A percentile compares a stretch with the other conserved stretches of the same genome.
Evolutionary conservation across 2,113 vertebrate genomes (phyloP).

Genomic region (Macquaria australasica): DNA sequence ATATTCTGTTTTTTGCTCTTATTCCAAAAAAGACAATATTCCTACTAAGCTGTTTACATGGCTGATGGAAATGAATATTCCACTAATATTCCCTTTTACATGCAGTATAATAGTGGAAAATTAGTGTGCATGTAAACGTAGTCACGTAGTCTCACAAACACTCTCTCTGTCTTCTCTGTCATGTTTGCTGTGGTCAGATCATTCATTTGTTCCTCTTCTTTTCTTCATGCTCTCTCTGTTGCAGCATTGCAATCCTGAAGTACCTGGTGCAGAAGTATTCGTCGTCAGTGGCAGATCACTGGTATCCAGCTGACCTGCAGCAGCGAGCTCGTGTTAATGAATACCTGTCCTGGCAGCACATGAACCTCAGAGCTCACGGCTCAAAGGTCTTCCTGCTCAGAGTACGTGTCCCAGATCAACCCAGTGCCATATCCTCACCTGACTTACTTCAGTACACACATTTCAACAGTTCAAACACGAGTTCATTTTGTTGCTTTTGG

Average conservation of each 20-base stretch:
- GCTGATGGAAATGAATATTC: too few relatives aligned
- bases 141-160: background rate
- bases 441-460: background rate
- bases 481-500: background rate
- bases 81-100: too few relatives aligned
- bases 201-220: background rate
- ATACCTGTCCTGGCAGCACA: slow-evolving; percentile 86
- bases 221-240: background rate
- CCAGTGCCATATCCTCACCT: background rate
- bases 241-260: slow-evolving; percentile 83
- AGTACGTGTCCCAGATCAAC: slow-evolving; percentile 61
- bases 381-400: slow-evolving; percentile 85
- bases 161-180: background rate
- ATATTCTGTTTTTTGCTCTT: too few relatives aligned
- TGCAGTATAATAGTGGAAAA: too few relatives aligned
- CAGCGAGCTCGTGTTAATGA: slow-evolving; percentile 81
- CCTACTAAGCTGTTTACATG: too few relatives aligned
- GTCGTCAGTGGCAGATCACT: slow-evolving; percentile 75
- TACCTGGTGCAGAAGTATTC: slow-evolving; percentile 80
- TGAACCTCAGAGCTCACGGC: slow-evolving; percentile 77
- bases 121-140: too few relatives aligned
- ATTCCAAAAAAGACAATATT: too few relatives aligned
- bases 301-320: slow-evolving; percentile 85
- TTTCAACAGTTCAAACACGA: background rate
- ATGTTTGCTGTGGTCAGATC: background rate